A percentile compares a stretch with the other conserved stretches of the same genome.
These are phyloP conservation scores for Branchipolynoe longqiensis DNA, from an alignment of 2,888 invertebrate genomes.

Conservation along the genomic window DNA sequence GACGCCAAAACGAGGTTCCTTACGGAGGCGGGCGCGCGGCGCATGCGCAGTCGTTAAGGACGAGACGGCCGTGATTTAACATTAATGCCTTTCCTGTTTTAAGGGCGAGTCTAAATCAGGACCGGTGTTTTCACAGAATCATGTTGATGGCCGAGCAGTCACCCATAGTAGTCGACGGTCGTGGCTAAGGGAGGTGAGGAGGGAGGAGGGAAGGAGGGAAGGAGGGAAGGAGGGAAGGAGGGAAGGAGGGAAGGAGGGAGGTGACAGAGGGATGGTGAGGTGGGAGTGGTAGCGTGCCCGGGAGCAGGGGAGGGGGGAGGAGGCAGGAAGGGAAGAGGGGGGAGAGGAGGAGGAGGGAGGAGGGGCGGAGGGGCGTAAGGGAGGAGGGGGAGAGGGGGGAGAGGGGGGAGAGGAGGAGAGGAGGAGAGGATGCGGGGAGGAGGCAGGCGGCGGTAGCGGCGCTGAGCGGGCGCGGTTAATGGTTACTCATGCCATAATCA, in stretches of 20 bases:
- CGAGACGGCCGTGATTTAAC: slow-evolving; percentile 23
- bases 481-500: slow-evolving; percentile 46
- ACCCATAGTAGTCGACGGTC: slow-evolving; percentile 33
- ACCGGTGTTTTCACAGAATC: slow-evolving; percentile 42
- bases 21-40: neutral
- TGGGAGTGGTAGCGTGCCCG: slow-evolving; percentile 8
- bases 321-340: neutral
- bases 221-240: too few species aligned
- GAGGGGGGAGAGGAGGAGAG: neutral
- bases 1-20: slow-evolving; percentile 11
- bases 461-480: slow-evolving; percentile 33
- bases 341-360: neutral
- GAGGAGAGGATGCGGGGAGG: neutral
- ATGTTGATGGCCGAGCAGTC: slow-evolving; percentile 19
- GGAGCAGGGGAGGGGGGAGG: neutral
- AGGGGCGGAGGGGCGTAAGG: neutral
- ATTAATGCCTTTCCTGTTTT: slow-evolving; percentile 49
- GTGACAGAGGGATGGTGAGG: neutral
- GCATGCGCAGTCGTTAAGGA: slow-evolving; percentile 32
- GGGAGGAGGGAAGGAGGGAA: neutral
- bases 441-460: neutral
- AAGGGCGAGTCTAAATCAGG: slow-evolving; percentile 31
- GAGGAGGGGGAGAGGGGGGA: slow-evolving; percentile 11
- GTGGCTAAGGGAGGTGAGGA: slow-evolving; percentile 17
- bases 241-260: neutral